These are phyloP conservation scores for Brachymystax lenok DNA, from an alignment of 2,797 vertebrate species.

Conservation along the genomic window DNA sequence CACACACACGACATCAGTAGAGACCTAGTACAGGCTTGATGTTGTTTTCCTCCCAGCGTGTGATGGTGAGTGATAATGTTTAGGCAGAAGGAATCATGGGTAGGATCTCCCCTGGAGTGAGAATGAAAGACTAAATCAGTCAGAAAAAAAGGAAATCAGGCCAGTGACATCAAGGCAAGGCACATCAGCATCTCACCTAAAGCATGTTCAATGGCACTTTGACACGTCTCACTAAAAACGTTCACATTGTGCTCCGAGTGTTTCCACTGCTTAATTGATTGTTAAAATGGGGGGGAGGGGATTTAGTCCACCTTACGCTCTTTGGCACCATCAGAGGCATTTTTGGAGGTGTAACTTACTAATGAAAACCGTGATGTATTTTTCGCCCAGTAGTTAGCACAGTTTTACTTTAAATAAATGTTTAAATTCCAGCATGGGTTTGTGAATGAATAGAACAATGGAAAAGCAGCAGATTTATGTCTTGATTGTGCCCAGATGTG, in stretches of 20 bases:
- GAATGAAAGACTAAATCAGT: constrained; percentile 1
- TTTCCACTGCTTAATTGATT: not conserved
- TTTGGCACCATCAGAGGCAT: constrained; percentile 24
- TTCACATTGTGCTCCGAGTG: not conserved
- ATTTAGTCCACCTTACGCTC: not conserved
- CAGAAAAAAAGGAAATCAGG: constrained; percentile 1
- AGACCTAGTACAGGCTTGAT: not conserved
- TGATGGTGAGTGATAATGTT: not conserved
- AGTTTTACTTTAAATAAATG: constrained; percentile 83
- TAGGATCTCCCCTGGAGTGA: constrained; percentile 4
- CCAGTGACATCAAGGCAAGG: not conserved
- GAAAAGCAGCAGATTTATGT: constrained; percentile 69
- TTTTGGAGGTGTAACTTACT: constrained; percentile 45
- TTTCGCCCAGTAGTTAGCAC: constrained; percentile 75
- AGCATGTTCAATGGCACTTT: constrained; percentile 2
- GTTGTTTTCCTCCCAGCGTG: not conserved
- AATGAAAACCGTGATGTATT: constrained; percentile 58
- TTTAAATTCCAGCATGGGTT: constrained; percentile 65
- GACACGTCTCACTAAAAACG: not conserved
- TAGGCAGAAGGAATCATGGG: not conserved
- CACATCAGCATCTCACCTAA: not conserved
- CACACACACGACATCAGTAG: not conserved
- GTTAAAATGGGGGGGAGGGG: not conserved
- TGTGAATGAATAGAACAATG: constrained; percentile 75
- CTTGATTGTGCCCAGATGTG: constrained; percentile 82